Conservation (phyloP, 2,888 invertebrate genomes). For the Mechanitis messenoides region DNA sequence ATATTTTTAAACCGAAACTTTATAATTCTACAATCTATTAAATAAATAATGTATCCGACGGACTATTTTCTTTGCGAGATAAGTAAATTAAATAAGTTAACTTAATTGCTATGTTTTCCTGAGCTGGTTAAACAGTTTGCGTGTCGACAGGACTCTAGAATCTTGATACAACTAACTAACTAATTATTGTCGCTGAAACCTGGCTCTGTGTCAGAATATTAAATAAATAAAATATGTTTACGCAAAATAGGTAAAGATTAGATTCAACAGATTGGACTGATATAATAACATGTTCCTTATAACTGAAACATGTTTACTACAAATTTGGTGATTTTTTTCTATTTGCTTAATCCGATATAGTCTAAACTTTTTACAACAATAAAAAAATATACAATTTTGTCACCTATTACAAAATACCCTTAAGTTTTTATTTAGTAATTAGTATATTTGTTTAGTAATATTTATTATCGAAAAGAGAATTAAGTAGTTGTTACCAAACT, state of each 20-base stretch:
- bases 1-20: too few relatives aligned
- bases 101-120: conserved; percentile 54
- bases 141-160: conserved; percentile 50
- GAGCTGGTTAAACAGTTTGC: conserved; percentile 59
- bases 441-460: too few relatives aligned
- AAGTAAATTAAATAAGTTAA: conserved; percentile 35
- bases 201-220: conserved; percentile 33
- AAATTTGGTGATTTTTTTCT: too few relatives aligned
- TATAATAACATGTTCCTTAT: conserved; percentile 20
- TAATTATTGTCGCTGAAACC: conserved; percentile 55
- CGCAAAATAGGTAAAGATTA: conserved; percentile 26
- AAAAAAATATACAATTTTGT: too few relatives aligned
- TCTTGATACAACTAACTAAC: conserved; percentile 59
- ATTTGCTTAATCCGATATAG: too few relatives aligned
- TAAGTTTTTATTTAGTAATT: too few relatives aligned
- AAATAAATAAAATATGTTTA: conserved; percentile 30
- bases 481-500: too few relatives aligned
- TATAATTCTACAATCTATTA: too few relatives aligned
- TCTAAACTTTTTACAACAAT: too few relatives aligned
- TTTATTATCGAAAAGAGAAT: too few relatives aligned
- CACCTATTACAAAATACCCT: too few relatives aligned
- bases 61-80: background rate
- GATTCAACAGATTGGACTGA: conserved; percentile 24
- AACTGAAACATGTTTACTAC: conserved; percentile 21
- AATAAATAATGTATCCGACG: background rate